A percentile compares a stretch with the other conserved stretches of the same genome.
phyloP scores from a whole-genome alignment of 2,888 invertebrate genomes.

The Phortica okadai region DNA sequence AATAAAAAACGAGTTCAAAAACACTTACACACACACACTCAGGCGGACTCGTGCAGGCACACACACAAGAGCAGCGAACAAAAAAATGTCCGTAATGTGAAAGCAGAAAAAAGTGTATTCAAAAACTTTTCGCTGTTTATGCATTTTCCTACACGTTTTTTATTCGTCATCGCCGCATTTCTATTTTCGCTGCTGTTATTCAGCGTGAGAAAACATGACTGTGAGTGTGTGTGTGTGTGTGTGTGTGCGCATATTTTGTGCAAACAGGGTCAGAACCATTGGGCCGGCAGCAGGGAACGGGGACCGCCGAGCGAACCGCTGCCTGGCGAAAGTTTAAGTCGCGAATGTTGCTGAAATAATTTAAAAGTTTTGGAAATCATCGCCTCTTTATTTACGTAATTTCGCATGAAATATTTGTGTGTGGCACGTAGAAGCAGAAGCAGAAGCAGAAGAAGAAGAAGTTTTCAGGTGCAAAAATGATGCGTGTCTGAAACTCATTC shows the following conservation, averaged over 20 bases:
- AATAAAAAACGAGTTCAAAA: background rate
- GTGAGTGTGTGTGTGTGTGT: background rate
- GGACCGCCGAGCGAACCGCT: background rate
- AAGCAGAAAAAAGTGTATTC: slow-evolving; percentile 6
- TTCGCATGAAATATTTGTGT: background rate
- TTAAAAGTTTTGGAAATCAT: slow-evolving; percentile 26
- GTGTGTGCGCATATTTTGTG: background rate
- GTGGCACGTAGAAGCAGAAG: background rate
- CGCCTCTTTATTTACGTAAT: slow-evolving; percentile 19
- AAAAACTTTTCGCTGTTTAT: slow-evolving; percentile 31
- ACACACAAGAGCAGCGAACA: background rate
- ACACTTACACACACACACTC: background rate
- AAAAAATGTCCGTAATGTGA: background rate
- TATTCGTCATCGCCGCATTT: background rate
- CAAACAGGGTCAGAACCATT: background rate
- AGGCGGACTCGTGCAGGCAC: background rate
- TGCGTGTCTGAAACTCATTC: background rate
- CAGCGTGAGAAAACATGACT: background rate
- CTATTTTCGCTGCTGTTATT: background rate
- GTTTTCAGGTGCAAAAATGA: background rate
- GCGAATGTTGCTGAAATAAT: slow-evolving; percentile 13
- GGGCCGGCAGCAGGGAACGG: background rate
- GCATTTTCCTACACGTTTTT: slow-evolving; percentile 9
- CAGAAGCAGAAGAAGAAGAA: background rate
- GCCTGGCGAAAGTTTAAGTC: background rate